Conservation (phyloP, 2,113 vertebrate species). For the Thunnus thynnus region DNA sequence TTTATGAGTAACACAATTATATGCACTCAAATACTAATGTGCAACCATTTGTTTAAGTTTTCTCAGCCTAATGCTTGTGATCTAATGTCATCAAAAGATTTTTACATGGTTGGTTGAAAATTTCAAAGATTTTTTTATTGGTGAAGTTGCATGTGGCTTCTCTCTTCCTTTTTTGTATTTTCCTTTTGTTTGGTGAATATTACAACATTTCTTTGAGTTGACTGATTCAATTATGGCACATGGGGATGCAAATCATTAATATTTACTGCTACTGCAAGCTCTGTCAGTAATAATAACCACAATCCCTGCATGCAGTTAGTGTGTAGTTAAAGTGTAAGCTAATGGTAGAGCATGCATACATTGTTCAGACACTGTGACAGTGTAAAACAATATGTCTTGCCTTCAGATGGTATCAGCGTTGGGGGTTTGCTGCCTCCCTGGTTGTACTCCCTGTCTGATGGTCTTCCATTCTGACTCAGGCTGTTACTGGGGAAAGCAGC, state of each 20-base stretch:
- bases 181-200: neutral
- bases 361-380: neutral
- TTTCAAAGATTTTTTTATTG: neutral
- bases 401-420: slow-evolving; percentile 44
- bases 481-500: slow-evolving; percentile 70
- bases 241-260: neutral
- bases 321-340: no score
- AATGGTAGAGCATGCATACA: neutral
- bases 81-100: neutral
- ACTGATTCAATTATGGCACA: neutral
- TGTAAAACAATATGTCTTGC: slow-evolving; percentile 56
- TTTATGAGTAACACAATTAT: slow-evolving; percentile 19
- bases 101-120: neutral
- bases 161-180: neutral
- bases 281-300: neutral
- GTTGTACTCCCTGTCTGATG: slow-evolving; percentile 16
- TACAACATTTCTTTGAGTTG: neutral
- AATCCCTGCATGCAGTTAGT: no score
- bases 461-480: slow-evolving; percentile 37
- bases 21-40: slow-evolving; percentile 4
- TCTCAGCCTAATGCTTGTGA: neutral
- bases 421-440: slow-evolving; percentile 31
- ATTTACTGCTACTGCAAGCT: neutral
- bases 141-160: neutral
- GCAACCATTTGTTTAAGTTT: neutral